phyloP scores from a whole-genome alignment of 2,888 invertebrate species.

The Philereme vetulata region DNA sequence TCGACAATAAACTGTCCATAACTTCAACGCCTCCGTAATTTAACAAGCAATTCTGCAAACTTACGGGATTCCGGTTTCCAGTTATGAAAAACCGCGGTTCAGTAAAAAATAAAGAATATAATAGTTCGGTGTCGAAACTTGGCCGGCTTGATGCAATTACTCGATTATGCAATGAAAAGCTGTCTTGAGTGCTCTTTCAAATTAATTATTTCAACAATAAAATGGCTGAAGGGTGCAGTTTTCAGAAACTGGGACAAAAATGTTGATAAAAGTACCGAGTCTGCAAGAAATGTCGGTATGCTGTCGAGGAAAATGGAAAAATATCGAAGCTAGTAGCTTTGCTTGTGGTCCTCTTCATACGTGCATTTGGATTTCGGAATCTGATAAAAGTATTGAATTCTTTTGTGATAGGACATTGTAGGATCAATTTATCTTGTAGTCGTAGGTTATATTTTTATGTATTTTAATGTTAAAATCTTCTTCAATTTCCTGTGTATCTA shows the following conservation, averaged over 20 bases:
- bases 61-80: conserved; percentile 5
- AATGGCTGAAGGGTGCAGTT: neutral
- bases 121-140: conserved; percentile 13
- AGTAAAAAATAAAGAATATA: conserved; percentile 1
- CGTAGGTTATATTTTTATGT: no score
- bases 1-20: conserved; percentile 8
- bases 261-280: neutral
- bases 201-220: conserved; percentile 6
- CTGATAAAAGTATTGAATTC: no score
- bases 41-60: conserved; percentile 30
- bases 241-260: neutral
- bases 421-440: no score
- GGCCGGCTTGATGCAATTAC: conserved; percentile 14
- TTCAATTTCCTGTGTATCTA: no score
- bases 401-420: no score
- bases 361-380: no score
- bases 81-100: conserved; percentile 7
- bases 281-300: no score
- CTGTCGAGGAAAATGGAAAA: no score
- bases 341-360: no score
- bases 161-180: conserved; percentile 14
- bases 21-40: conserved; percentile 28
- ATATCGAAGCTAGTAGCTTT: no score
- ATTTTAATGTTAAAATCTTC: no score
- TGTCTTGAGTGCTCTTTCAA: neutral